Conservation (phyloP, 2,888 invertebrate species). For the Hedya salicella region DNA sequence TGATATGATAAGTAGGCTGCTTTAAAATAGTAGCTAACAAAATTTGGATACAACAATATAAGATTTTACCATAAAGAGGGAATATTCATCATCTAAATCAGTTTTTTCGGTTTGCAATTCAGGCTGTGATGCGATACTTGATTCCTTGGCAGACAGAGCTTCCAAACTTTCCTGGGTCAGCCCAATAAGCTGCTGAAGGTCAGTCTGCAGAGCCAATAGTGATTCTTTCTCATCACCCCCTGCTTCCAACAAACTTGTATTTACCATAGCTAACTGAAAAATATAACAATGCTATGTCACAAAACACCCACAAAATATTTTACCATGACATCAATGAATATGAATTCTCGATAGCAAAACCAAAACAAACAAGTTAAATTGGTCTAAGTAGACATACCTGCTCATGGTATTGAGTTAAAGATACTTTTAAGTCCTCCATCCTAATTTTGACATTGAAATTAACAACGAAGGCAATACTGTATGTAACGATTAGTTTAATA, state of each 20-base stretch:
- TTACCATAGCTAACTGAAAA: slow-evolving; percentile 87
- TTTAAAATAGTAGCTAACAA: no score
- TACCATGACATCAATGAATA: no score
- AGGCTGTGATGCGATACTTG: slow-evolving; percentile 39
- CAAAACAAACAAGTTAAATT: background rate
- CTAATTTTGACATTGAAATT: background rate
- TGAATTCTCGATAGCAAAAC: background rate
- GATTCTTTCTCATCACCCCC: slow-evolving; percentile 82
- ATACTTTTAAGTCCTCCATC: slow-evolving; percentile 70
- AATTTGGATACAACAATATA: no score
- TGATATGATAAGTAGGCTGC: no score
- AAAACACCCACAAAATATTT: no score
- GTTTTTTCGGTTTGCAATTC: slow-evolving; percentile 50
- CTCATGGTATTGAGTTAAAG: slow-evolving; percentile 72
- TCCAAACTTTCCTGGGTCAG: slow-evolving; percentile 87
- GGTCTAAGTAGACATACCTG: slow-evolving; percentile 53
- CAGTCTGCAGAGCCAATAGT: slow-evolving; percentile 85
- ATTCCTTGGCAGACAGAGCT: slow-evolving; percentile 54
- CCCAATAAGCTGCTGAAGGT: slow-evolving; percentile 88
- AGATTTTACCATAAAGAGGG: slow-evolving; percentile 87
- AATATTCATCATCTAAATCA: slow-evolving; percentile 85
- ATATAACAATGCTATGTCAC: no score
- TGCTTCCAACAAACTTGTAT: slow-evolving; percentile 81
- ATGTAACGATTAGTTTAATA: no score
- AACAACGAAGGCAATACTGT: no score